A percentile compares a stretch with the other conserved stretches of the same genome.
These are phyloP conservation scores for Lycaon pictus DNA, from an alignment of 2,113 vertebrate species.

Conservation along the genomic window DNA sequence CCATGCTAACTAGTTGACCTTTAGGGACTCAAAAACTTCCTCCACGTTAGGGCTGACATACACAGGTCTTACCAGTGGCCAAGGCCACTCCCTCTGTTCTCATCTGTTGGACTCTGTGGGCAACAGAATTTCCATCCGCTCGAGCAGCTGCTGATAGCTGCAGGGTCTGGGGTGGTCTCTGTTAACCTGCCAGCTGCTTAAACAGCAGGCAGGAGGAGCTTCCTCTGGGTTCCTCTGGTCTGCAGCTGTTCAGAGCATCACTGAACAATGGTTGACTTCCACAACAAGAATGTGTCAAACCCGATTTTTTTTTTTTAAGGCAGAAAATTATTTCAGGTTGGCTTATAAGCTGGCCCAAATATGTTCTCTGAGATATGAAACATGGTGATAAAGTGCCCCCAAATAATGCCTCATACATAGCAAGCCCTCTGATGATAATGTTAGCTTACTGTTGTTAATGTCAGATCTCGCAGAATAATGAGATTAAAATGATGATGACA, in stretches of 20 bases:
- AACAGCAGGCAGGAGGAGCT: not conserved
- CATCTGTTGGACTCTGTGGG: not conserved
- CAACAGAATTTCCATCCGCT: not conserved
- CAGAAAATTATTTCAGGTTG: conserved; percentile 57
- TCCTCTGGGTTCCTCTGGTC: conserved; percentile 51
- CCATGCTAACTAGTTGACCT: not conserved
- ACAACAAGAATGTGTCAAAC: conserved; percentile 67
- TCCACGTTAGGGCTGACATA: not conserved
- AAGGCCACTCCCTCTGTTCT: not conserved
- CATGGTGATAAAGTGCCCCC: not conserved
- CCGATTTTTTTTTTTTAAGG: not conserved
- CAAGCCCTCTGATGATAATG: not conserved
- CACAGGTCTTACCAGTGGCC: not conserved
- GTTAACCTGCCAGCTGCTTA: conserved; percentile 57
- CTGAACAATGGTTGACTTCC: conserved; percentile 27
- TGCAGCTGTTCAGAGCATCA: conserved; percentile 59
- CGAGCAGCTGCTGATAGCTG: conserved; percentile 60
- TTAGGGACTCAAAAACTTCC: not conserved
- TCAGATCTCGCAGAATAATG: not conserved
- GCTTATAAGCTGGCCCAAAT: not conserved
- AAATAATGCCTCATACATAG: not conserved
- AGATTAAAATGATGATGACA: not conserved
- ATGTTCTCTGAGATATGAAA: not conserved
- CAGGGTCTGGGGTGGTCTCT: conserved; percentile 66
- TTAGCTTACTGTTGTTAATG: not conserved